Percentiles rank a stretch among this genome's conserved stretches.
Evolutionary conservation across 2,113 vertebrate species (phyloP).

Genomic region (Fregata magnificens): DNA sequence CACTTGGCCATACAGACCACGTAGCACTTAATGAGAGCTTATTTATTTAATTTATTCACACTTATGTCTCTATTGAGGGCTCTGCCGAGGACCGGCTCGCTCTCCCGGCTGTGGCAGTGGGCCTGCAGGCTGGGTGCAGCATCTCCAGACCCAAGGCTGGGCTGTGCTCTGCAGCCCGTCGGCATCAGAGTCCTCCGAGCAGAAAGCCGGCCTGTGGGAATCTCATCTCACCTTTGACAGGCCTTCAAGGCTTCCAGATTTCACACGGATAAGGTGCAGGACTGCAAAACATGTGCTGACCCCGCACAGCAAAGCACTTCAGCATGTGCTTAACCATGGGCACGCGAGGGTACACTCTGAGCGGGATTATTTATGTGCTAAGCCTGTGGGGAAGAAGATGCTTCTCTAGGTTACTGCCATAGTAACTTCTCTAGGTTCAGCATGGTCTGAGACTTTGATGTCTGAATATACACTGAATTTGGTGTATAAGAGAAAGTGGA

Average conservation of each 20-base stretch:
- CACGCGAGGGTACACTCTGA: accelerated
- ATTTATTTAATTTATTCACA: neutral
- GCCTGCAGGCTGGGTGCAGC: neutral
- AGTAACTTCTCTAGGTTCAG: neutral
- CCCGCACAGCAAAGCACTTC: neutral
- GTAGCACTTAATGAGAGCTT: neutral
- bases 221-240: neutral
- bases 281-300: neutral
- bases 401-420: neutral
- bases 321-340: accelerated
- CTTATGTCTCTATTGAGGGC: neutral
- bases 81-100: neutral
- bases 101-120: neutral
- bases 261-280: neutral
- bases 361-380: neutral
- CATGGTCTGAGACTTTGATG: neutral
- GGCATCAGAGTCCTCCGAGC: neutral
- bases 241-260: neutral
- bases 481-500: neutral
- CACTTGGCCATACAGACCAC: neutral
- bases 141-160: neutral
- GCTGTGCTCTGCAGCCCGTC: accelerated
- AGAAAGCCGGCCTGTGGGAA: neutral
- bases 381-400: neutral
- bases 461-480: neutral